These are phyloP conservation scores for Strix uralensis DNA, from an alignment of 2,113 vertebrate genomes.

Conservation along the genomic window DNA sequence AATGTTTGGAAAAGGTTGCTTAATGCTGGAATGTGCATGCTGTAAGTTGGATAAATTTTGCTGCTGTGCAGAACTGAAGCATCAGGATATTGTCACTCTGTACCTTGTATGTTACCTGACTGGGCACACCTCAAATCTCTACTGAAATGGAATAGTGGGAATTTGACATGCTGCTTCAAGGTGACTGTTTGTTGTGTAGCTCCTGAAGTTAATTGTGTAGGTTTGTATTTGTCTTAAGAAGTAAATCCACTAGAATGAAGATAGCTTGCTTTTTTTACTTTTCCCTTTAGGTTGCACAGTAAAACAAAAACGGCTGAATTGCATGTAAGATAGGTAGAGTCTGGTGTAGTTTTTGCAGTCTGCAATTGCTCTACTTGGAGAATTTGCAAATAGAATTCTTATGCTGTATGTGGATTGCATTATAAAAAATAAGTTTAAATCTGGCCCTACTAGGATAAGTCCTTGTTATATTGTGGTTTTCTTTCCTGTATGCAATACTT, in stretches of 20 bases:
- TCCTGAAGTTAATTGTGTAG: neutral
- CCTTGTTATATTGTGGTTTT: neutral
- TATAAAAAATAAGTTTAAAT: neutral
- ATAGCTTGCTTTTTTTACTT: neutral
- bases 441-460: neutral
- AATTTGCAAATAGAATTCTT: neutral
- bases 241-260: neutral
- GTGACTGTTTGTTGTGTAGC: neutral
- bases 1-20: neutral
- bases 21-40: neutral
- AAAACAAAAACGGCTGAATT: neutral
- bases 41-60: neutral
- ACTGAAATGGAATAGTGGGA: neutral
- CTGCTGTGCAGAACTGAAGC: neutral
- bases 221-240: neutral
- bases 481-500: neutral
- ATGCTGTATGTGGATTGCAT: neutral
- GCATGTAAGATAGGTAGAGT: neutral
- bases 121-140: neutral
- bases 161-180: neutral
- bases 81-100: neutral
- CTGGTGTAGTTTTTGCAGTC: neutral
- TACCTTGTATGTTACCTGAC: neutral
- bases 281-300: neutral
- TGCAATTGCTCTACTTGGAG: neutral